Percentiles rank a stretch among this genome's conserved stretches.
These are phyloP conservation scores for Drosophila paracracens DNA, from an alignment of 2,888 invertebrate species.

Conservation along the genomic window DNA sequence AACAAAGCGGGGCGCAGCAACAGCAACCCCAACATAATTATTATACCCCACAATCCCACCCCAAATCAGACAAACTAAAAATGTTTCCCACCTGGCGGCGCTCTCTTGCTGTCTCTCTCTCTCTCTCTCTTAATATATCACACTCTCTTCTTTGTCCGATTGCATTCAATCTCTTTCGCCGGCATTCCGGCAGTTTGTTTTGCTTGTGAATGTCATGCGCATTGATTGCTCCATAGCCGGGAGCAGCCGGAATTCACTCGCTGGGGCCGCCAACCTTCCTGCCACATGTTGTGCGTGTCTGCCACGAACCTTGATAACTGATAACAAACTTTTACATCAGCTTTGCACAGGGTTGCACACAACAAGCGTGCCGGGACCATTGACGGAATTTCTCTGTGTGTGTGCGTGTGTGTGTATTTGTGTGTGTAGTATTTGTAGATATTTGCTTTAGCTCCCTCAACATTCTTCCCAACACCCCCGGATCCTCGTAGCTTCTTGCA, in stretches of 20 bases:
- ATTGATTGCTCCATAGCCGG: slow-evolving; percentile 59
- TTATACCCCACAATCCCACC: slow-evolving; percentile 9
- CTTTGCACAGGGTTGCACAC: slow-evolving; percentile 72
- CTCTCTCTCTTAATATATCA: slow-evolving; percentile 1
- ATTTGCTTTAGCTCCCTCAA: slow-evolving; percentile 27
- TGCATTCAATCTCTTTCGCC: slow-evolving; percentile 34
- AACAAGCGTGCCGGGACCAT: slow-evolving; percentile 53
- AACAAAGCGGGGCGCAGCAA: slow-evolving; percentile 60
- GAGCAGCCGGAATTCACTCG: slow-evolving; percentile 55
- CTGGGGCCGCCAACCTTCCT: slow-evolving; percentile 66
- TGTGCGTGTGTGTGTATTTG: slow-evolving; percentile 17
- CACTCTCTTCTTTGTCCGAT: background rate
- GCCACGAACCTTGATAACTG: slow-evolving; percentile 74
- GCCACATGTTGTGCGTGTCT: slow-evolving; percentile 78
- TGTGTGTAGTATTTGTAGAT: slow-evolving; percentile 23
- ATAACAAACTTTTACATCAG: slow-evolving; percentile 76
- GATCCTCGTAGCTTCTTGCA: background rate
- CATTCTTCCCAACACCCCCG: background rate
- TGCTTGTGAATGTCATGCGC: slow-evolving; percentile 60
- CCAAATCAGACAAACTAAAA: slow-evolving; percentile 18
- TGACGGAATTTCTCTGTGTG: slow-evolving; percentile 66
- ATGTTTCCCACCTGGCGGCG: slow-evolving; percentile 42
- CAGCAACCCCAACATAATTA: slow-evolving; percentile 67
- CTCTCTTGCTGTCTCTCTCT: slow-evolving; percentile 11
- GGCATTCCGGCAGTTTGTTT: slow-evolving; percentile 61